Conservation (phyloP, 2,888 invertebrate species). For the Alsophila aescularia region DNA sequence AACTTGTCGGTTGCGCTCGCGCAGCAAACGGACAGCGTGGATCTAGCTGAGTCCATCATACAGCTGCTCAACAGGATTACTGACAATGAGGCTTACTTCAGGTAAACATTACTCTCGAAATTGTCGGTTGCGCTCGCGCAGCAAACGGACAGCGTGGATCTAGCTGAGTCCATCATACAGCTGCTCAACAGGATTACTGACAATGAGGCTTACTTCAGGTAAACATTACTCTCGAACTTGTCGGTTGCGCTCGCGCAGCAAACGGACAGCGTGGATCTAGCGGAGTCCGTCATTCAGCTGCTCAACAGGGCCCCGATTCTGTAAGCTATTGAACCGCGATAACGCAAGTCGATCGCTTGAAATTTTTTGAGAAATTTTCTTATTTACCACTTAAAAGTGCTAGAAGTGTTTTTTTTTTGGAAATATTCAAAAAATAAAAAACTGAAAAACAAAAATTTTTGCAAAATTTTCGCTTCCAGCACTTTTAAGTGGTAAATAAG, state of each 20-base stretch:
- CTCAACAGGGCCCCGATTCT: no score
- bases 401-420: no score
- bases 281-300: constrained; percentile 82
- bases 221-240: constrained; percentile 89
- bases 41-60: constrained; percentile 81
- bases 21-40: constrained; percentile 80
- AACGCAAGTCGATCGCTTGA: no score
- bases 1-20: constrained; percentile 88
- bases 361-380: no score
- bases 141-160: constrained; percentile 78
- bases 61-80: constrained; percentile 82
- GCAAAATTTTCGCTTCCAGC: no score
- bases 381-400: no score
- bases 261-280: constrained; percentile 79
- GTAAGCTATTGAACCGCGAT: no score
- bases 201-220: constrained; percentile 88
- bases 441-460: no score
- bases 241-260: constrained; percentile 86
- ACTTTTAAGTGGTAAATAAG: no score
- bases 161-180: constrained; percentile 82
- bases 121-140: constrained; percentile 86
- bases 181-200: constrained; percentile 85
- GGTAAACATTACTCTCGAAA: constrained; percentile 89
- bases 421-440: no score
- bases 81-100: constrained; percentile 89